Conservation (phyloP, 2,113 vertebrate species). For the Hiodon alosoides region DNA sequence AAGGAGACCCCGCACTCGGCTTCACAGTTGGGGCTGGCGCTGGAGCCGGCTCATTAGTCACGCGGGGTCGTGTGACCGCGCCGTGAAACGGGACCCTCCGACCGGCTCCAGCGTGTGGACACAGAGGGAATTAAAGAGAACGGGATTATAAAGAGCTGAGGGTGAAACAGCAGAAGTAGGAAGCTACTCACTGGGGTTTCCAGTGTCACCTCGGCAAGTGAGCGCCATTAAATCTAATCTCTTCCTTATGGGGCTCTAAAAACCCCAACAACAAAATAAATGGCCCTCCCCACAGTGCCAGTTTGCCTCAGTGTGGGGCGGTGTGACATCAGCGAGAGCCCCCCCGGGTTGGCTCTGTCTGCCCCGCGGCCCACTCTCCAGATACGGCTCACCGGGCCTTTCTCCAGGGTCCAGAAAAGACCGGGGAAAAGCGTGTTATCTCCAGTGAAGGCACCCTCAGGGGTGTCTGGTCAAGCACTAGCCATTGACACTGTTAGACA, state of each 20-base stretch:
- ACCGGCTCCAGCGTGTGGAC: neutral
- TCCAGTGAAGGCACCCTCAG: neutral
- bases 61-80: slow-evolving; percentile 21
- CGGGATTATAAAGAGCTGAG: slow-evolving; percentile 25
- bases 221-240: slow-evolving; percentile 28
- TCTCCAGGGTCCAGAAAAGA: neutral
- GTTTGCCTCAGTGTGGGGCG: slow-evolving; percentile 10
- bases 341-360: slow-evolving; percentile 4
- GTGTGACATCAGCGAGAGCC: slow-evolving; percentile 16
- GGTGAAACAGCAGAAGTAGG: slow-evolving; percentile 15
- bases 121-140: slow-evolving; percentile 31
- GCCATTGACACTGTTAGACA: neutral
- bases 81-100: slow-evolving; percentile 11
- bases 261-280: slow-evolving; percentile 21
- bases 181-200: slow-evolving; percentile 9
- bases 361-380: no score
- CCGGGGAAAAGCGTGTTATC: neutral
- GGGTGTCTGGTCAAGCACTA: neutral
- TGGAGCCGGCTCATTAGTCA: slow-evolving; percentile 27
- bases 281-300: neutral
- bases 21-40: slow-evolving; percentile 4
- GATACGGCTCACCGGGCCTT: neutral
- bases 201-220: slow-evolving; percentile 20
- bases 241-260: slow-evolving; percentile 30
- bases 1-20: neutral